Evolutionary conservation across 2,888 invertebrate genomes (phyloP), one percentile per base, ranked within the genome.

Genomic region (Anodontia alba): DNA sequence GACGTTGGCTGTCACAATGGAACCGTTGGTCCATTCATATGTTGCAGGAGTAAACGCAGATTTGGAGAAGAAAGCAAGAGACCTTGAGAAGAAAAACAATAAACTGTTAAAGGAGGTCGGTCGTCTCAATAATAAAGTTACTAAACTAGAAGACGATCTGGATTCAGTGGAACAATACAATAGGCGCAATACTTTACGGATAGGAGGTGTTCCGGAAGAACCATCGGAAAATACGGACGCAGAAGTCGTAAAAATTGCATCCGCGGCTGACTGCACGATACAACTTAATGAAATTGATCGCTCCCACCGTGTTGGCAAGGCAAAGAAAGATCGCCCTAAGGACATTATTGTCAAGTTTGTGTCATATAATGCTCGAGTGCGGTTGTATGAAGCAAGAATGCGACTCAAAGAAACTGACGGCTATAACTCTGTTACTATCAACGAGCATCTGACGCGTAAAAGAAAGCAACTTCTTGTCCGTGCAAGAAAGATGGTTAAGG

Each of bases 271-370:
- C 5, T 5, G 5, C 5, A 7, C 2, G 5, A 12, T 57, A 57
- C 23, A 29, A 1, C 57, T 26, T 29, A 57, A 26, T 57, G 57
- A 57, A 7, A 57, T 57, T 12, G 57, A 57, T 12, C 12, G 29
- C 57, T 57, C 57, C 8, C 57, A 26, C 5, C 23, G 57, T 10
- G 26, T 57, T 23, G 57, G 57, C 8, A 57, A n/a, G 12, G 57
- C 57, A 23, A 57, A 57, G 15, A 7, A 15, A 8, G 29, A 26
- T 29, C 26, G 8, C 23, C 29, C 23, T 5, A 57, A 29, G 15
- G 57, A 57, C 29, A 57, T 57, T 29, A 57, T 57, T 29, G 57
- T 57, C 23, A 57, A 57, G 29, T 57, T 57, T 26, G 57, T 57
- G 15, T 57, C 57, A 15, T 29, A 57, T 23, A 57, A 57, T 2